These are phyloP conservation scores for Drosophila lacertosa DNA, from an alignment of 1,140 invertebrate species.

Conservation along the genomic window DNA sequence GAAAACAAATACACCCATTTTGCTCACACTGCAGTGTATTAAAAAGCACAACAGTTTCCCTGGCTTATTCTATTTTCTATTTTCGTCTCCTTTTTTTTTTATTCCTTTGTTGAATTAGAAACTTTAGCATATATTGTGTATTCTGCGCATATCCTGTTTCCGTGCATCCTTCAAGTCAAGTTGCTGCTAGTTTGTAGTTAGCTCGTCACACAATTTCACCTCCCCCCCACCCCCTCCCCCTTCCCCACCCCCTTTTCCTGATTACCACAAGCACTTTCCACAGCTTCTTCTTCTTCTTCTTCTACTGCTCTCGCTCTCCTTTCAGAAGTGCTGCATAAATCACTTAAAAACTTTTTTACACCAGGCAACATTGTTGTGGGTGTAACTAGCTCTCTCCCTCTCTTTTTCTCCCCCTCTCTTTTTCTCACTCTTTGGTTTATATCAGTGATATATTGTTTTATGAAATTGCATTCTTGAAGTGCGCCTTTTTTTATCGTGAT, in stretches of 20 bases:
- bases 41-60: too few species aligned
- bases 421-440: background rate
- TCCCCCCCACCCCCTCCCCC: background rate
- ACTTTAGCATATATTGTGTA: constrained; percentile 1
- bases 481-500: constrained; percentile 48
- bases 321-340: constrained; percentile 75
- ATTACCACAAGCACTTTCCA: too few species aligned
- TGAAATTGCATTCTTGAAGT: constrained; percentile 55
- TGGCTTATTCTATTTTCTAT: too few species aligned
- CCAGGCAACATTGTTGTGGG: constrained; percentile 39
- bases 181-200: constrained; percentile 25
- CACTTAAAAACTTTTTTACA: constrained; percentile 77
- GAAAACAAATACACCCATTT: too few species aligned
- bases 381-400: background rate
- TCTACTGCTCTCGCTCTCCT: too few species aligned
- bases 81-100: too few species aligned
- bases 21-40: too few species aligned
- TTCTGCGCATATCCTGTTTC: constrained; percentile 22
- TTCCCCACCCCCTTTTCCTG: background rate
- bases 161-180: constrained; percentile 25
- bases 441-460: constrained; percentile 61
- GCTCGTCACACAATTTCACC: constrained; percentile 2
- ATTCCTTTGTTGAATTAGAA: background rate
- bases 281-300: constrained; percentile 5
- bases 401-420: background rate